Conservation (phyloP, 2,797 vertebrate genomes). For the Parambassis ranga region DNA sequence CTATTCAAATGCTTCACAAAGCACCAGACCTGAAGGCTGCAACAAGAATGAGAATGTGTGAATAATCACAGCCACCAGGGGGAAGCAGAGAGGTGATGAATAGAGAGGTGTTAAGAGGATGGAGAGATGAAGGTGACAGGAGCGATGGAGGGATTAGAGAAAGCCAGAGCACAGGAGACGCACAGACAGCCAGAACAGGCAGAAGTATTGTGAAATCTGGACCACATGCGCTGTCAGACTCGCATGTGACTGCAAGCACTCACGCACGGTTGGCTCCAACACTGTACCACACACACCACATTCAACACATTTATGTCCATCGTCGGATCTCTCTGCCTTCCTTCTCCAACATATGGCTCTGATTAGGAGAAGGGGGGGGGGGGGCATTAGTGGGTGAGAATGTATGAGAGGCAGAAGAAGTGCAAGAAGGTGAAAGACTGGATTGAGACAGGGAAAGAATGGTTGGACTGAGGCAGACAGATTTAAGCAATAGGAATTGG, state of each 20-base stretch:
- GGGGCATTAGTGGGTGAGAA: constrained; percentile 43
- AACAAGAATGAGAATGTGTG: constrained; percentile 60
- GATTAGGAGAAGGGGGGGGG: constrained; percentile 58
- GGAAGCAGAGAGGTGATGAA: constrained; percentile 75
- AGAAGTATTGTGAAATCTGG: constrained; percentile 33
- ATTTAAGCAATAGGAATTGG: constrained; percentile 30
- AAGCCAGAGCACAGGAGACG: constrained; percentile 41
- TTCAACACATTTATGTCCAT: constrained; percentile 68
- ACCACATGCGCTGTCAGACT: constrained; percentile 29
- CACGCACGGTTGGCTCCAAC: constrained; percentile 42
- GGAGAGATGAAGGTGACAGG: constrained; percentile 73
- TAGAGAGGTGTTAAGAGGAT: constrained; percentile 68
- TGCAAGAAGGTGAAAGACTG: constrained; percentile 20
- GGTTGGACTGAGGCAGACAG: constrained; percentile 3
- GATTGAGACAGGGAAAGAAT: constrained; percentile 18
- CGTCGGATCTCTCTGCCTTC: constrained; percentile 62
- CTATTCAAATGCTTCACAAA: constrained; percentile 62
- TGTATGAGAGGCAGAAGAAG: constrained; percentile 37
- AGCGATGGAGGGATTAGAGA: constrained; percentile 58
- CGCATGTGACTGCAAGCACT: constrained; percentile 30
- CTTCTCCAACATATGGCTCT: constrained; percentile 74
- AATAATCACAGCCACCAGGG: constrained; percentile 71
- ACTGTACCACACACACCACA: constrained; percentile 42
- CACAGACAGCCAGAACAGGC: constrained; percentile 27
- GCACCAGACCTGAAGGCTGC: constrained; percentile 55